Base-by-base conservation (phyloP, 2,888 invertebrate genomes). In the Nemurella pictetii region DNA sequence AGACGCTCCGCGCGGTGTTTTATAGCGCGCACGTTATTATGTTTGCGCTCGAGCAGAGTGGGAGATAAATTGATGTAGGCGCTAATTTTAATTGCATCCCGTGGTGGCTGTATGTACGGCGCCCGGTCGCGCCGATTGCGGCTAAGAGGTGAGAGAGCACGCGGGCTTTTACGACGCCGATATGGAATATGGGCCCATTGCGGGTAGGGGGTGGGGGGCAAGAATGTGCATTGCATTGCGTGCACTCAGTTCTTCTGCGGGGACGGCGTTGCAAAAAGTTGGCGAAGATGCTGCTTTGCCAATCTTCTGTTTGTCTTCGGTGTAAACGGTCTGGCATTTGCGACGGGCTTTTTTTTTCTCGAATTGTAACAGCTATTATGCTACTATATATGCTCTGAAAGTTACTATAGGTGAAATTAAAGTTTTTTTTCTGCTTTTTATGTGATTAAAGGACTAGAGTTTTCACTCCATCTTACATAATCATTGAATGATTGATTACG, bases 371-470 rank as follows among this genome's bases (percentile, higher is more conserved):
- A 12, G 5, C 55, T 20, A 55, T 55, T 55, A 55, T n/a, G n/a
- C n/a, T n/a, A n/a, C n/a, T n/a, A n/a, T n/a, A n/a, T n/a, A n/a
- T 32, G 9, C 32, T 9, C 9, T 32, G 32, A 32, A 2, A 55
- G 55, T 20, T 20, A 55, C 26, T 75, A 20, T 75, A 36, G 15
- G 75, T 73, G 73, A 73, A 73, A 27, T 75, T 75, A 26, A 5
- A 26, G 75, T 5, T 4, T 75, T 75, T 75, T 75, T 27, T 4
- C 12, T 81, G 36, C 7, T 36, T 82, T 82, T 55, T 72, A 28
- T 82, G n/a, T 82, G 28, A 82, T 82, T 72, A 82, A 82, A 72
- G 72, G 55, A 55, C 55, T 80, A 32, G 0, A 28, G 82, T 82
- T 82, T 82, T 72, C 82, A 72, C 82, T 82, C 28, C 72, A 28